These are phyloP conservation scores for Chaetops frenatus DNA, from an alignment of 2,113 vertebrate genomes.

Conservation along the genomic window DNA sequence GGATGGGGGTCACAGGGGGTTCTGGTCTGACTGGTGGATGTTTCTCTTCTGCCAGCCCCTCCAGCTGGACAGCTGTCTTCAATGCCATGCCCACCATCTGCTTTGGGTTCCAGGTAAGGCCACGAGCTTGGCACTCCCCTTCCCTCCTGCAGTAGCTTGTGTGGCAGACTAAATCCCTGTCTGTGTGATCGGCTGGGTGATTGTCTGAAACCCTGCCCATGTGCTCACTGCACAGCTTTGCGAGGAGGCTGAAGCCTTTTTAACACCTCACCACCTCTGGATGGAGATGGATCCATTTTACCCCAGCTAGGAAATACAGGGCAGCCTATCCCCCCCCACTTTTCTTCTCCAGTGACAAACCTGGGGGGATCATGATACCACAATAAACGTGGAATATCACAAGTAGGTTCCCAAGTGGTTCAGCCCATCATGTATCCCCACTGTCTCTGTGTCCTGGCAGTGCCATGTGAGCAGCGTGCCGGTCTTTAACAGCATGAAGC, in stretches of 20 bases:
- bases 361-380: rapidly evolving
- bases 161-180: neutral
- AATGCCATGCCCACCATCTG: constrained; percentile 94
- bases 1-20: rapidly evolving
- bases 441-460: constrained; percentile 58
- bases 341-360: neutral
- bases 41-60: constrained; percentile 74
- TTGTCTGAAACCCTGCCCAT: neutral
- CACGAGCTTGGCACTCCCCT: rapidly evolving
- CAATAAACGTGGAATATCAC: rapidly evolving
- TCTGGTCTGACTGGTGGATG: neutral
- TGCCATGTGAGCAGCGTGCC: constrained; percentile 95
- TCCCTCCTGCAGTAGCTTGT: neutral
- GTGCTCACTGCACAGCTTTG: neutral
- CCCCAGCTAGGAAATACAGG: neutral
- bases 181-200: neutral
- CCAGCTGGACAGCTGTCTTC: constrained; percentile 87
- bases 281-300: neutral
- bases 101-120: constrained; percentile 90
- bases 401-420: rapidly evolving
- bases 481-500: constrained; percentile 93
- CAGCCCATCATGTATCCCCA: rapidly evolving
- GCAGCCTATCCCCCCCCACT: neutral
- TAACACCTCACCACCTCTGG: neutral
- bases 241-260: neutral